Evolutionary conservation across 2,113 vertebrate species (phyloP).

Genomic region (Eptatretus burgeri): DNA sequence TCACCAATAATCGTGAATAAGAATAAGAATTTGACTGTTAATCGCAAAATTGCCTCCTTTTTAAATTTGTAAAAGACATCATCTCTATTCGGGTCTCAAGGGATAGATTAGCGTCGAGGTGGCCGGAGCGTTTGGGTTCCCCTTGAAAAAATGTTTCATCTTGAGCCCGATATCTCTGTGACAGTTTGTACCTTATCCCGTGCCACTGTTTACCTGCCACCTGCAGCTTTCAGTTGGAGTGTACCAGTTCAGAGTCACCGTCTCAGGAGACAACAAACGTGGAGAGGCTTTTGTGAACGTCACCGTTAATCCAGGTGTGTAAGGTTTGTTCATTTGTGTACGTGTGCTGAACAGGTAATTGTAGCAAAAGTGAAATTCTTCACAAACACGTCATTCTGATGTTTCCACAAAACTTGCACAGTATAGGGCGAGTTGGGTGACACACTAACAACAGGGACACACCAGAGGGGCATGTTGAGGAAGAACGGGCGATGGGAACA

Average conservation of each 20-base stretch:
- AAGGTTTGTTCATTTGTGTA: neutral
- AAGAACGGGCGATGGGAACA: too few species aligned
- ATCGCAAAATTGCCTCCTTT: too few species aligned
- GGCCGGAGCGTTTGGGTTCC: neutral
- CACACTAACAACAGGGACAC: too few species aligned
- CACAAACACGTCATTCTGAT: neutral
- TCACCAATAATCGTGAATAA: too few species aligned
- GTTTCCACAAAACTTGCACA: neutral
- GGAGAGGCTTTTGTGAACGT: slow-evolving; percentile 84
- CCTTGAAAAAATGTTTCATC: neutral
- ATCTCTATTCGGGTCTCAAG: neutral
- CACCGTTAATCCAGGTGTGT: slow-evolving; percentile 65
- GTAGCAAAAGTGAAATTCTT: neutral
- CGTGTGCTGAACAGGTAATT: neutral
- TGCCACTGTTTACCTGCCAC: slow-evolving; percentile 9
- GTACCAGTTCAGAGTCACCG: slow-evolving; percentile 62
- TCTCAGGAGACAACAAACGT: slow-evolving; percentile 29
- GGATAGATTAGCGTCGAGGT: neutral
- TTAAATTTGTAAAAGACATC: too few species aligned
- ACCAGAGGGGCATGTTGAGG: too few species aligned
- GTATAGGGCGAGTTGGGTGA: too few species aligned
- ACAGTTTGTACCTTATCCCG: neutral
- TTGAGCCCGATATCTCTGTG: neutral
- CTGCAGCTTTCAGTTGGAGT: slow-evolving; percentile 61
- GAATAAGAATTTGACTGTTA: too few species aligned